Evolutionary conservation across 2,888 invertebrate species (phyloP).

Genomic region (Anodontia alba): DNA sequence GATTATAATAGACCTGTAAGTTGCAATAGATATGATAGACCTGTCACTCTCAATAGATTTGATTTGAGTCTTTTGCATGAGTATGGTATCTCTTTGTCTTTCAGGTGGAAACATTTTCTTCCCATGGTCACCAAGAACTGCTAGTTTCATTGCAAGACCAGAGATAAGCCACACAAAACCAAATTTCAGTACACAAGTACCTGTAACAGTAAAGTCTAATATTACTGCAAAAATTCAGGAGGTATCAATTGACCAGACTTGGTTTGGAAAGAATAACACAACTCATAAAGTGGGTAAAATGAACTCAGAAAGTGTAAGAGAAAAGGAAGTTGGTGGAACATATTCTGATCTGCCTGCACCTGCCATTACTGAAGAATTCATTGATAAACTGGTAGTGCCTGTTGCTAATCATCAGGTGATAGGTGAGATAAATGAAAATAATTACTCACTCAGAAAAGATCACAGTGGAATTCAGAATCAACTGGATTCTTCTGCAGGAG

Average conservation of each 20-base stretch:
- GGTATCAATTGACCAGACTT: not conserved
- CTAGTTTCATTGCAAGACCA: not conserved
- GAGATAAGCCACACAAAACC: not conserved
- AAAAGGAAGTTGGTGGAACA: not conserved
- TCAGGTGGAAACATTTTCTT: not conserved
- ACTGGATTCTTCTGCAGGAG: not conserved
- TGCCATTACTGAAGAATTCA: not conserved
- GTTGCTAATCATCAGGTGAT: too few relatives aligned
- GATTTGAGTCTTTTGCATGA: too few relatives aligned
- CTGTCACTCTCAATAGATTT: too few relatives aligned
- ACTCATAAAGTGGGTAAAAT: not conserved
- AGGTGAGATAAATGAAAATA: not conserved
- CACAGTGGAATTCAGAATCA: not conserved
- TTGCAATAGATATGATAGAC: too few relatives aligned
- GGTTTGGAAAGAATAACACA: not conserved
- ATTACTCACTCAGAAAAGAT: too few relatives aligned
- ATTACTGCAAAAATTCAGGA: not conserved
- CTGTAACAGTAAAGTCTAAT: not conserved
- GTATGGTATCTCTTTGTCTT: not conserved
- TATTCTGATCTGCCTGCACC: not conserved
- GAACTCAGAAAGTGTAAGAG: not conserved
- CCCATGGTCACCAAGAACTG: conserved; percentile 9
- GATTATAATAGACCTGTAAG: too few relatives aligned
- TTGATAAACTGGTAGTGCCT: not conserved
- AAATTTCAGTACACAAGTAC: not conserved